Percentiles rank a stretch among this genome's conserved stretches.
Evolutionary conservation across 2,113 vertebrate genomes (phyloP).

Genomic region (Nycticryphes semicollaris): DNA sequence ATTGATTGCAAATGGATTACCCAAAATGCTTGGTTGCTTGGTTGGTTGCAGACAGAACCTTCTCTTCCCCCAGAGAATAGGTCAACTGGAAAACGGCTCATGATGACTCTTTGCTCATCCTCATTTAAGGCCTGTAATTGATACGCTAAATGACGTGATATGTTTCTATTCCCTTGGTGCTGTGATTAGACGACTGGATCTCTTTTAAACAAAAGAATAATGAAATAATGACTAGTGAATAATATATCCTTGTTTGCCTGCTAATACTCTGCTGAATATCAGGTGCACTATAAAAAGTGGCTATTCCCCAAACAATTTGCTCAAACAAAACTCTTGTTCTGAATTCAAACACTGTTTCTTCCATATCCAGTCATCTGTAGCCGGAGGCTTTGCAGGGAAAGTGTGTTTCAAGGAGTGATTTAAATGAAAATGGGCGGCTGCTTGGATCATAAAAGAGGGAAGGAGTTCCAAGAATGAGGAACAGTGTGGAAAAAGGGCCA

Average conservation of each 20-base stretch:
- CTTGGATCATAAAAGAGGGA: slow-evolving; percentile 47
- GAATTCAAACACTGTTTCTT: slow-evolving; percentile 33
- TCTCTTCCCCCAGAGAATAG: background rate
- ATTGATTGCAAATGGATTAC: background rate
- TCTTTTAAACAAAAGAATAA: slow-evolving; percentile 18
- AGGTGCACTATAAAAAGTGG: slow-evolving; percentile 36
- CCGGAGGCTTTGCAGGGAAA: slow-evolving; percentile 47
- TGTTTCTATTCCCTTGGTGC: slow-evolving; percentile 3
- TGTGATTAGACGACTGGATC: background rate
- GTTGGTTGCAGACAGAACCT: background rate
- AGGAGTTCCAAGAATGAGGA: slow-evolving; percentile 55
- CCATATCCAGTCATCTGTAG: slow-evolving; percentile 58
- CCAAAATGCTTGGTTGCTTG: background rate
- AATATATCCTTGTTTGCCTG: slow-evolving; percentile 18
- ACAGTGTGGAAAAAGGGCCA: slow-evolving; percentile 9
- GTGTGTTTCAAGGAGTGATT: slow-evolving; percentile 41
- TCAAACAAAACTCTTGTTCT: slow-evolving; percentile 55
- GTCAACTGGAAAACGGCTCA: background rate
- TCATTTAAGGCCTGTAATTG: slow-evolving; percentile 25
- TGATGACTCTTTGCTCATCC: background rate
- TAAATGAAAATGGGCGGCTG: slow-evolving; percentile 48
- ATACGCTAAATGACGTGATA: background rate
- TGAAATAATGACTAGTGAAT: slow-evolving; percentile 9
- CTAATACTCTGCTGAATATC: slow-evolving; percentile 38
- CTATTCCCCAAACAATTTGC: slow-evolving; percentile 58